A percentile compares a stretch with the other conserved stretches of the same genome.
Conservation (phyloP, 1,140 invertebrate genomes). For the Drosophila sproati region DNA sequence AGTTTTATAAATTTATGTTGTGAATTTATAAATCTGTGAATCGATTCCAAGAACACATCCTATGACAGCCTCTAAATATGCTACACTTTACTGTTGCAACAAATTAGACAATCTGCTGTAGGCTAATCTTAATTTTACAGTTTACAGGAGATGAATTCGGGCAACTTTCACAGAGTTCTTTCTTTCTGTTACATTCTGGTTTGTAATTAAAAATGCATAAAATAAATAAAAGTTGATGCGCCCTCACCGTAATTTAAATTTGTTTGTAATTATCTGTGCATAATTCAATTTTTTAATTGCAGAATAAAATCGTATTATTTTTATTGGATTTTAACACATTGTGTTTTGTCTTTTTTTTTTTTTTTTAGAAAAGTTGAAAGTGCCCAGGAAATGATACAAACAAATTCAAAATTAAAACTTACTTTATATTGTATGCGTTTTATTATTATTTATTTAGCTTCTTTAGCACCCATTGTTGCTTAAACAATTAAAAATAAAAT, state of each 20-base stretch:
- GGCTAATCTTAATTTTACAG: background rate
- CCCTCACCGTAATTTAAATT: conserved; percentile 39
- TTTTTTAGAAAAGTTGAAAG: conserved; percentile 62
- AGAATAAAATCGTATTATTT: conserved; percentile 74
- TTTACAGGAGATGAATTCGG: background rate
- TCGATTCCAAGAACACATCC: background rate
- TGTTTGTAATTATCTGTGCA: conserved; percentile 69
- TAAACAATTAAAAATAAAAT: conserved; percentile 75
- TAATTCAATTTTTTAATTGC: conserved; percentile 80
- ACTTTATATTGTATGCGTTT: conserved; percentile 73
- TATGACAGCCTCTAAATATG: conserved; percentile 36
- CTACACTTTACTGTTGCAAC: conserved; percentile 4
- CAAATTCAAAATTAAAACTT: conserved; percentile 48
- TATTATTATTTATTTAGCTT: conserved; percentile 79
- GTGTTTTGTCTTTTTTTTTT: conserved; percentile 38
- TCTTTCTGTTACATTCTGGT: background rate
- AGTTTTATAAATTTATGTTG: no score
- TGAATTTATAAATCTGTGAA: background rate
- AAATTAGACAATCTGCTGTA: background rate
- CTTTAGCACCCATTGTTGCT: conserved; percentile 83
- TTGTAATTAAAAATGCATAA: conserved; percentile 73
- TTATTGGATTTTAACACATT: conserved; percentile 69
- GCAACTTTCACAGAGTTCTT: conserved; percentile 20
- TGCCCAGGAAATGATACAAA: conserved; percentile 69
- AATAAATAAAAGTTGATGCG: conserved; percentile 57